Evolutionary conservation across 53 echinoderm and acorn worm genomes (phyloP), one percentile per base, ranked within the genome.

Genomic region (Holothuria scabra): DNA sequence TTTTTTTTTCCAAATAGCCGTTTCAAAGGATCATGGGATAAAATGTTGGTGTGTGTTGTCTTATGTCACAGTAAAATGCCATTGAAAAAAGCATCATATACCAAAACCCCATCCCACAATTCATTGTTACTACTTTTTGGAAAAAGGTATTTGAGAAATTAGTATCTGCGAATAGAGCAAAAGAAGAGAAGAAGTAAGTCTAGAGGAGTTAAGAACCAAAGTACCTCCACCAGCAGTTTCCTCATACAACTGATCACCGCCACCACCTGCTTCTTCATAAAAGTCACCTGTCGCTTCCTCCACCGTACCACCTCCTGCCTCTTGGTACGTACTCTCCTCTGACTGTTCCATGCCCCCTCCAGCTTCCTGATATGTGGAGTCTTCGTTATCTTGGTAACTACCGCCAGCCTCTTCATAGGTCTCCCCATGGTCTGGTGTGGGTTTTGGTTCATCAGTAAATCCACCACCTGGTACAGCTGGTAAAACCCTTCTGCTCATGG

Each of bases 371-470:
- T 84, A 84, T 4, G 84, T 68, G 1, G 29, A 24, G 18, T 80
- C 29, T 57, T 37, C 12, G 10, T 71, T 56, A 56, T 37, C 59
- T 31, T 67, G 70, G 28, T 64, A 75, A 74, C 71, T 84, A 59
- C 86, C 84, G 22, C 83, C 86, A 12, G 72, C 76, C 28, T 87
- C 91, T 58, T 74, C 56, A 34, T 82, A 82, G 33, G 84, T 74
- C 56, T 87, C 67, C 23, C 90, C 90, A n/a, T 84, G 31, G 12
- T 75, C 84, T 28, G 59, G 44, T 46, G 80, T 59, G 5, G 79
- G 71, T 28, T 82, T 61, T 67, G 84, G 83, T 65, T 91, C 84
- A 52, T 52, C 52, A 16, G 52, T 18, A 56, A 65, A 69, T 9
- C 32, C 38, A 60, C 22, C 76, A 5, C 62, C 44, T 19, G 87